Evolutionary conservation across 2,888 invertebrate genomes (phyloP).

Genomic region (Drosophila buzzatii): DNA sequence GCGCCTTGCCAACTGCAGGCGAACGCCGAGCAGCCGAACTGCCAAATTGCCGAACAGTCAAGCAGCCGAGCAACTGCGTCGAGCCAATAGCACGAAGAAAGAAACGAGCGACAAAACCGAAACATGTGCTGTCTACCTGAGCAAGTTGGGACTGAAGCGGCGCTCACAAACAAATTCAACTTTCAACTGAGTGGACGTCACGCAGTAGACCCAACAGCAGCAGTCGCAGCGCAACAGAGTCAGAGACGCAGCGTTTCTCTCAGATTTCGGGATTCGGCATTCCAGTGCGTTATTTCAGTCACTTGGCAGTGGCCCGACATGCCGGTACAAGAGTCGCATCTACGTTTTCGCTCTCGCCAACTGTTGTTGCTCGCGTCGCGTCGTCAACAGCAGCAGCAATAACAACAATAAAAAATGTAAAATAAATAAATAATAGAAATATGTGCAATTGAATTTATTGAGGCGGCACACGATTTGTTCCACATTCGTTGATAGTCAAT

Average conservation of each 20-base stretch:
- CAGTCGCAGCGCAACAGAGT: conserved; percentile 22
- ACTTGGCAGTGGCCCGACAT: conserved; percentile 72
- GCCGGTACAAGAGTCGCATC: conserved; percentile 69
- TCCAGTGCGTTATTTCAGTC: conserved; percentile 65
- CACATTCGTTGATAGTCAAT: conserved; percentile 39
- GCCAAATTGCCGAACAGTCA: conserved; percentile 2
- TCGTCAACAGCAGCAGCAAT: conserved; percentile 32
- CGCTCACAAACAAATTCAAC: conserved; percentile 73
- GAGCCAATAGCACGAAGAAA: conserved; percentile 26
- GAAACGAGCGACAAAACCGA: conserved; percentile 24
- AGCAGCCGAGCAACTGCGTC: conserved; percentile 4
- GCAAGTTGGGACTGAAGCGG: conserved; percentile 42
- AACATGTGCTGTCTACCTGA: conserved; percentile 62
- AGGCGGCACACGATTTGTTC: conserved; percentile 13
- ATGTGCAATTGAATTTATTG: conserved; percentile 35
- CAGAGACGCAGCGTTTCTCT: conserved; percentile 28
- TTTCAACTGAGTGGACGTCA: conserved; percentile 72
- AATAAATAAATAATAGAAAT: conserved; percentile 21
- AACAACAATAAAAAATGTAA: conserved; percentile 2
- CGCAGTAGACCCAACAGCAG: conserved; percentile 31
- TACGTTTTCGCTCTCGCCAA: conserved; percentile 17
- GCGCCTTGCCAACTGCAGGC: conserved; percentile 65
- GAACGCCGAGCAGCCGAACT: conserved; percentile 28
- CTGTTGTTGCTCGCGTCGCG: conserved; percentile 33
- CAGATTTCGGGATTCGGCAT: conserved; percentile 43